A percentile compares a stretch with the other conserved stretches of the same genome.
These are phyloP conservation scores for Asobara japonica DNA, from an alignment of 1,140 invertebrate species.

Conservation along the genomic window DNA sequence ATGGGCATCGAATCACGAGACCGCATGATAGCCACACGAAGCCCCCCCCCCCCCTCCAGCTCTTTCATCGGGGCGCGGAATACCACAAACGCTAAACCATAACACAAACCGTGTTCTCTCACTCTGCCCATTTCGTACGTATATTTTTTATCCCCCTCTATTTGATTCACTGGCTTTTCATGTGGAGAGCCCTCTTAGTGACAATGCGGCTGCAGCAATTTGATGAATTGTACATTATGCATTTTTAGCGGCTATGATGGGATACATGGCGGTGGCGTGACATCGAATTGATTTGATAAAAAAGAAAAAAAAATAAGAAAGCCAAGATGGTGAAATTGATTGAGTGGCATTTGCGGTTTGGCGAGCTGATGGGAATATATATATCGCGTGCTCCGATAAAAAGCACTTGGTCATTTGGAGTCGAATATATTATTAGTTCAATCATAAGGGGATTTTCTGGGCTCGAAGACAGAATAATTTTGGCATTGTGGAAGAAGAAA, in stretches of 20 bases:
- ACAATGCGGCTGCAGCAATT: conserved; percentile 51
- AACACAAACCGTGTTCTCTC: conserved; percentile 25
- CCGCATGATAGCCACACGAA: conserved; percentile 40
- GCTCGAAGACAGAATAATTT: too few relatives aligned
- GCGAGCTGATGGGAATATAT: too few relatives aligned
- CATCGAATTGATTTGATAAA: background rate
- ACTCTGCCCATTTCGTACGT: background rate
- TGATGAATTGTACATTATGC: conserved; percentile 53
- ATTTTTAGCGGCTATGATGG: conserved; percentile 30
- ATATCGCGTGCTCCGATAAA: too few relatives aligned
- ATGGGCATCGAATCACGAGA: conserved; percentile 56
- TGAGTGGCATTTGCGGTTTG: background rate
- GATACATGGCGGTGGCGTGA: background rate
- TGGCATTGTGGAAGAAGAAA: too few relatives aligned
- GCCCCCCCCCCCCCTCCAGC: background rate
- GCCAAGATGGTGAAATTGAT: background rate
- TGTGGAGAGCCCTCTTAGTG: conserved; percentile 49
- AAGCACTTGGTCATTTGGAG: too few relatives aligned
- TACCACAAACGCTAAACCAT: conserved; percentile 45
- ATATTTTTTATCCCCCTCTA: background rate
- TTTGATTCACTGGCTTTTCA: background rate
- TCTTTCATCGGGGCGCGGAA: conserved; percentile 37
- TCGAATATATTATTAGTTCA: too few relatives aligned
- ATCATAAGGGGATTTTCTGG: too few relatives aligned
- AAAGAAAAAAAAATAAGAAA: background rate